Percentiles rank a stretch among this genome's conserved stretches.
Conservation (phyloP, 2,113 vertebrate genomes). For the Stercorarius parasiticus region DNA sequence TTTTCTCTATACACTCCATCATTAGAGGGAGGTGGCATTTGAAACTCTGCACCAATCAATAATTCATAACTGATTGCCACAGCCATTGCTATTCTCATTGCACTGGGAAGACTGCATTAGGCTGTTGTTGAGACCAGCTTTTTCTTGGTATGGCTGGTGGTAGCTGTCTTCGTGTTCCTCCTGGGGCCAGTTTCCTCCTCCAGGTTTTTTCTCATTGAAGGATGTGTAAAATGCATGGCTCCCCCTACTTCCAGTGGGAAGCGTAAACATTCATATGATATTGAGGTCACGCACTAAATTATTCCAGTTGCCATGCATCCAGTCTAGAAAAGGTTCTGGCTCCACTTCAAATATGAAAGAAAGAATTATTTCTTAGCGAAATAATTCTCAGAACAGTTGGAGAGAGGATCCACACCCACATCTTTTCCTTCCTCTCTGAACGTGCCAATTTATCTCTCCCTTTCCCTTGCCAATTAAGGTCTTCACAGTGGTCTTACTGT, state of each 20-base stretch:
- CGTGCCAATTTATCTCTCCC: slow-evolving; percentile 17
- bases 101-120: background rate
- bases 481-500: slow-evolving; percentile 30
- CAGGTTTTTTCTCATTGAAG: background rate
- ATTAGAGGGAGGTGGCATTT: background rate
- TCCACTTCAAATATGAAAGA: slow-evolving; percentile 40
- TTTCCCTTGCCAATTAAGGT: background rate
- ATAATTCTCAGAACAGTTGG: slow-evolving; percentile 45
- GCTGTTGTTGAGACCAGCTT: background rate
- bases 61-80: background rate
- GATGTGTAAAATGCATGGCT: background rate
- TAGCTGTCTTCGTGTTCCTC: background rate
- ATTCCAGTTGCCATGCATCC: slow-evolving; percentile 26
- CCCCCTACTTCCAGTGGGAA: background rate
- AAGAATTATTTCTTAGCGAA: slow-evolving; percentile 42
- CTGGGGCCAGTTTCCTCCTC: background rate
- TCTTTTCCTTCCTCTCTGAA: slow-evolving; percentile 54
- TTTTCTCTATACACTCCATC: background rate
- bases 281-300: background rate
- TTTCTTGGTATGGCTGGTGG: background rate
- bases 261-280: slow-evolving; percentile 6
- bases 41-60: background rate
- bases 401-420: slow-evolving; percentile 53
- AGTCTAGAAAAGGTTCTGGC: slow-evolving; percentile 26
- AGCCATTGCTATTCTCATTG: background rate